phyloP scores from a whole-genome alignment of 2,888 invertebrate genomes.

The Salticus scenicus region DNA sequence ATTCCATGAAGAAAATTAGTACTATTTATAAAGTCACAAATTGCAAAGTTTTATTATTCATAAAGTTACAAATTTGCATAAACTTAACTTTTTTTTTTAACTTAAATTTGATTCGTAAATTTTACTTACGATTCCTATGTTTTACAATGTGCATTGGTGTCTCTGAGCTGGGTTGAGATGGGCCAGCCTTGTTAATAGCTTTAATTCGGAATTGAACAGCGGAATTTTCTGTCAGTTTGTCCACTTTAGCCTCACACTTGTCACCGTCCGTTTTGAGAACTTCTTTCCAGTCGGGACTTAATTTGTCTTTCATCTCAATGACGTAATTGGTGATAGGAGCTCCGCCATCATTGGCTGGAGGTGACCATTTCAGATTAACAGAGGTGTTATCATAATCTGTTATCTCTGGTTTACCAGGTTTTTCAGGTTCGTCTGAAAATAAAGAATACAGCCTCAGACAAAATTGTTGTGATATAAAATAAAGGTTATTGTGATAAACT shows the following conservation, averaged over 20 bases:
- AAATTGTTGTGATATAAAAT: no score
- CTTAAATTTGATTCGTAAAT: no score
- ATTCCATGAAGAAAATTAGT: no score
- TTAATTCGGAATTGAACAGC: constrained; percentile 90
- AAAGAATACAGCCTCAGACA: no score
- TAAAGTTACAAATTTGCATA: no score
- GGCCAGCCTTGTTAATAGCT: constrained; percentile 92
- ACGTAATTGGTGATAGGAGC: constrained; percentile 78
- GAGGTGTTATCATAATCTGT: constrained; percentile 78
- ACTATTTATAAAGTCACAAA: no score
- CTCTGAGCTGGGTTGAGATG: constrained; percentile 89
- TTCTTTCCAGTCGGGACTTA: constrained; percentile 82
- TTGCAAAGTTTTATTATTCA: no score
- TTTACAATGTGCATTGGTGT: constrained; percentile 96
- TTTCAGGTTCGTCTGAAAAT: constrained; percentile 73
- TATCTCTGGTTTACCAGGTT: constrained; percentile 77
- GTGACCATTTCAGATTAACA: constrained; percentile 78
- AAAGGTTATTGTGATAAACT: no score
- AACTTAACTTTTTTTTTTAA: no score
- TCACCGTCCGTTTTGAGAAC: constrained; percentile 83
- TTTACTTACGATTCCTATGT: constrained; percentile 89
- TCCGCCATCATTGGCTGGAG: constrained; percentile 79
- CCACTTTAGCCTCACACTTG: constrained; percentile 85
- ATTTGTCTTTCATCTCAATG: constrained; percentile 75
- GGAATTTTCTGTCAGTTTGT: constrained; percentile 89